Percentiles rank a stretch among this genome's conserved stretches.
Conservation (phyloP, 2,113 vertebrate genomes). For the Notarius lentiginosus region DNA sequence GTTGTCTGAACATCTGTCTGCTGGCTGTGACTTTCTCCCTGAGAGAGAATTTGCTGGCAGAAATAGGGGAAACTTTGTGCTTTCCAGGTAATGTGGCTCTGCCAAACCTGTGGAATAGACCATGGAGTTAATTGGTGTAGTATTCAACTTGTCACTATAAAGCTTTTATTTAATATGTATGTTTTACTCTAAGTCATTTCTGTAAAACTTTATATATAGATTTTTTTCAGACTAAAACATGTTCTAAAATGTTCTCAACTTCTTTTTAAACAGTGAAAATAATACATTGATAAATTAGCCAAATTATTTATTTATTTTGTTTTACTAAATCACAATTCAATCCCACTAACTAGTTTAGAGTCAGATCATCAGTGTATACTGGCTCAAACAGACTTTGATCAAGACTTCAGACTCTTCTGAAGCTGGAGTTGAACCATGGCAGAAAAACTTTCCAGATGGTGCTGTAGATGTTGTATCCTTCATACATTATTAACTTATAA, state of each 20-base stretch:
- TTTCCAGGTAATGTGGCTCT: constrained; percentile 5
- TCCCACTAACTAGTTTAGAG: too few relatives aligned
- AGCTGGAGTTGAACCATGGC: too few relatives aligned
- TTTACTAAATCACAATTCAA: neutral
- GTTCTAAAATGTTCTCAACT: neutral
- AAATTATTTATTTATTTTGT: neutral
- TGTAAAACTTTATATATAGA: neutral
- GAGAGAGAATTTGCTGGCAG: neutral
- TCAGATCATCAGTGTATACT: too few relatives aligned
- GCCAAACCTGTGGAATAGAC: neutral
- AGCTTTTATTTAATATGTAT: neutral
- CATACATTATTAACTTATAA: too few relatives aligned
- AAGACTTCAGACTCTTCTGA: neutral
- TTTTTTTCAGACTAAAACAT: neutral
- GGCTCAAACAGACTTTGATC: neutral
- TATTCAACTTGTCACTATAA: neutral
- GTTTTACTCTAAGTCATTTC: neutral
- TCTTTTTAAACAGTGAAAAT: neutral
- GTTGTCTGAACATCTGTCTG: neutral
- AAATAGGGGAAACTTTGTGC: neutral
- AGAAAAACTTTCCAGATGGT: too few relatives aligned
- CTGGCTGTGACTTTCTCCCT: neutral
- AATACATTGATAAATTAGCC: neutral
- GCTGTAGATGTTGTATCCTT: too few relatives aligned
- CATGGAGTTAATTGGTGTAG: neutral